Evolutionary conservation across 2,113 vertebrate species (phyloP), one percentile per base, ranked within the genome.

Genomic region (Oryzias woworae): DNA sequence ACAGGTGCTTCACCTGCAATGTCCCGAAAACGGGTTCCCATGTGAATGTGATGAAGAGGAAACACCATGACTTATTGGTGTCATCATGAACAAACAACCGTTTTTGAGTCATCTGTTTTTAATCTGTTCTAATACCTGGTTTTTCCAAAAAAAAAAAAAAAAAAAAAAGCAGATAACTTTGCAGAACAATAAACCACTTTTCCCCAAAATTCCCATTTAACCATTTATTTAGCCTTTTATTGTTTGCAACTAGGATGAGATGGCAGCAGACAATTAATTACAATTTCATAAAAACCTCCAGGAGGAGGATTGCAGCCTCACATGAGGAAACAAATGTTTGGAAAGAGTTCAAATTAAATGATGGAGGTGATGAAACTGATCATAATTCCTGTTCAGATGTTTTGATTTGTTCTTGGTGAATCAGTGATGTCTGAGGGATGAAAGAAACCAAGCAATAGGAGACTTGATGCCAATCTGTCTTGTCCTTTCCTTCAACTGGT

Each of bases 351-450:
- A 71, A 56, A 55, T 64, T 1, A 28, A 15, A 7, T 76, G 81
- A 75, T 62, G 71, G 70, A 82, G 59, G 73, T 59, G 71, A 66
- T 60, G 63, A 69, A 53, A 56, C 69, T 45, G 63, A 43, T 63
- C 57, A 55, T 51, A 55, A 76, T 71, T 80, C 81, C 71, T 75
- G 75, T 17, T 75, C 58, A 74, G 72, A 66, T 74, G 77, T 61
- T 68, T 50, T 60, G 62, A 47, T 80, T 66, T 71, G 70, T 58
- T 77, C 72, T 71, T 47, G 14, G 50, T 54, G 66, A 74, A 80
- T 78, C 59, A 49, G 63, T 15, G 54, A 53, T 61, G 73, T 67
- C 70, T 77, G 42, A 51, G 26, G 75, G 47, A 80, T 78, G 69
- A 82, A 80, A 69, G 67, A 77, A 71, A 66, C 55, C 36, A 57